Evolutionary conservation across 2,888 invertebrate species (phyloP).

Genomic region (Conus canariensis): DNA sequence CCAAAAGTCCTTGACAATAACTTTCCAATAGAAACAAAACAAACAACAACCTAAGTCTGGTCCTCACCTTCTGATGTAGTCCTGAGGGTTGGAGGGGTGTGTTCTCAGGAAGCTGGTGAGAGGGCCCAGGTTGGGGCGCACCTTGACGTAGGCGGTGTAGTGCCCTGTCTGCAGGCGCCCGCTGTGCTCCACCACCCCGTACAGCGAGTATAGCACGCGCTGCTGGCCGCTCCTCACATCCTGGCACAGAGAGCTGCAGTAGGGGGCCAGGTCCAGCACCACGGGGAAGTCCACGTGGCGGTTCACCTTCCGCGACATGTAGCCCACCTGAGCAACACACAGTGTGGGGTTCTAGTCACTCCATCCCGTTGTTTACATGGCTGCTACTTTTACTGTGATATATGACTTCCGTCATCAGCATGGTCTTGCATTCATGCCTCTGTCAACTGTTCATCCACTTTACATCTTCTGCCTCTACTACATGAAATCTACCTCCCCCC

Average conservation of each 20-base stretch:
- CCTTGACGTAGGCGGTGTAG: conserved; percentile 97
- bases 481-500: no score
- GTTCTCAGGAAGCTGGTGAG: conserved; percentile 64
- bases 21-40: no score
- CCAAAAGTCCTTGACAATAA: no score
- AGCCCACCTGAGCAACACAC: conserved; percentile 72
- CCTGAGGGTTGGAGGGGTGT: conserved; percentile 57
- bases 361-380: no score
- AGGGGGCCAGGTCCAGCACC: conserved; percentile 92
- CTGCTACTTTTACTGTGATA: no score
- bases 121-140: conserved; percentile 77
- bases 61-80: conserved; percentile 60
- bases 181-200: conserved; percentile 96
- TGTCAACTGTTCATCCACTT: no score
- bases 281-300: conserved; percentile 93
- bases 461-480: no score
- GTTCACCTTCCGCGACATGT: conserved; percentile 89
- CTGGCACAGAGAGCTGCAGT: conserved; percentile 85
- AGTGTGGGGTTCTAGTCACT: no score
- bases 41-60: no score
- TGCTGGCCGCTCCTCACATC: conserved; percentile 81
- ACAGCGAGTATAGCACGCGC: conserved; percentile 89
- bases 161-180: conserved; percentile 93
- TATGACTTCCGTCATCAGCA: no score
- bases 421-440: no score